A percentile compares a stretch with the other conserved stretches of the same genome.
These are phyloP conservation scores for Bradypodion pumilum DNA, from an alignment of 2,797 vertebrate species.

Conservation along the genomic window DNA sequence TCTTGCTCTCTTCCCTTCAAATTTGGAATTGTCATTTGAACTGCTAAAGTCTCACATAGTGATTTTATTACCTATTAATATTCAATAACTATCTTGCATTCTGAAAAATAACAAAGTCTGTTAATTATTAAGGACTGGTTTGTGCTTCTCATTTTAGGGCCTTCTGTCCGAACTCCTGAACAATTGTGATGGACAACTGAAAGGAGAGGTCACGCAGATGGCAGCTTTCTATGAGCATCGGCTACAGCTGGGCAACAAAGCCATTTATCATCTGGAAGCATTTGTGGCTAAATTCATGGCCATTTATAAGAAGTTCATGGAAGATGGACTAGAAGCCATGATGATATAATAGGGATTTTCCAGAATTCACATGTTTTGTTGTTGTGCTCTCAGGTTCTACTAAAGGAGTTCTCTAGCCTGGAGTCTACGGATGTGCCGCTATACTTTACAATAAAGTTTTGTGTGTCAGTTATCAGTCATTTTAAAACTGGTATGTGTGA, in stretches of 20 bases:
- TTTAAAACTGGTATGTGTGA: not conserved
- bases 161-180: constrained; percentile 89
- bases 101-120: not conserved
- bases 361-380: not conserved
- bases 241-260: constrained; percentile 93
- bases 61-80: not conserved
- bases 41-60: not conserved
- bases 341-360: constrained; percentile 81
- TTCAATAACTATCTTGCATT: too few relatives aligned
- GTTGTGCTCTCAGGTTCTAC: not conserved
- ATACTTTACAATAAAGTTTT: constrained; percentile 1
- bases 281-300: constrained; percentile 98
- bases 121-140: constrained; percentile 1
- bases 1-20: not conserved
- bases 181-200: constrained; percentile 96
- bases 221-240: constrained; percentile 94
- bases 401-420: not conserved
- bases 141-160: constrained; percentile 76
- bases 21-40: not conserved
- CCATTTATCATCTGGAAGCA: constrained; percentile 96
- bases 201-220: constrained; percentile 93
- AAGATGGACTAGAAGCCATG: constrained; percentile 94
- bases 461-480: not conserved
- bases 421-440: constrained; percentile 25
- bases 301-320: constrained; percentile 98